Conservation (phyloP, 2,888 invertebrate genomes). For the Leptinotarsa peninsularis region DNA sequence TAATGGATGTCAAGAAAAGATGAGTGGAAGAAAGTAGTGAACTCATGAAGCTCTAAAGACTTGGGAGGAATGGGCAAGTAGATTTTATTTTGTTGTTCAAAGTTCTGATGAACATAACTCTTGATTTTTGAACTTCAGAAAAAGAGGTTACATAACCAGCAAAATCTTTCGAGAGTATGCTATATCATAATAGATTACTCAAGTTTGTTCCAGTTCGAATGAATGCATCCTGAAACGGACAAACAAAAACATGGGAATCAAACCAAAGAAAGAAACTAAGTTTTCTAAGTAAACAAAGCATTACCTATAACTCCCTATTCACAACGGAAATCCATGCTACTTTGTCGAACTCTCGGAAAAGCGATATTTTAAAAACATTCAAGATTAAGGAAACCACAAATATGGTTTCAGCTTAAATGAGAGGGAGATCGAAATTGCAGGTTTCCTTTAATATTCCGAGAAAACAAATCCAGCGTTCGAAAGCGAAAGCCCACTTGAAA, state of each 20-base stretch:
- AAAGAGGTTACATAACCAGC: too few species aligned
- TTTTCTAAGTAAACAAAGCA: background rate
- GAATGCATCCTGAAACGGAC: too few species aligned
- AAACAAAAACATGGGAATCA: background rate
- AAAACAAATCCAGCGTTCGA: constrained; percentile 9
- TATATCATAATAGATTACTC: too few species aligned
- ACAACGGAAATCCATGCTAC: background rate
- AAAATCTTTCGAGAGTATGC: too few species aligned
- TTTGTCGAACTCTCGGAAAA: background rate
- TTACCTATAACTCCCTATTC: background rate
- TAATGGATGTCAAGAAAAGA: too few species aligned
- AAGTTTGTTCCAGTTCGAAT: too few species aligned
- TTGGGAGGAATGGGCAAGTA: too few species aligned
- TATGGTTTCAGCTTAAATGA: background rate
- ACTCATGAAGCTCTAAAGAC: too few species aligned
- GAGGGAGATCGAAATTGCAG: constrained; percentile 3
- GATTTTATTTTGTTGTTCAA: too few species aligned
- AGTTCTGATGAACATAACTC: too few species aligned
- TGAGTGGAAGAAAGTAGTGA: too few species aligned
- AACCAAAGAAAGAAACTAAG: background rate
- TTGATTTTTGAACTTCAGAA: too few species aligned
- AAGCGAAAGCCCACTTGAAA: constrained; percentile 13
- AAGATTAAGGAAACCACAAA: constrained; percentile 11
- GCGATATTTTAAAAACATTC: background rate
- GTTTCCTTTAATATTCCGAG: constrained; percentile 11